A percentile compares a stretch with the other conserved stretches of the same genome.
These are phyloP conservation scores for Fragum sueziense DNA, from an alignment of 2,888 invertebrate species.

Conservation along the genomic window DNA sequence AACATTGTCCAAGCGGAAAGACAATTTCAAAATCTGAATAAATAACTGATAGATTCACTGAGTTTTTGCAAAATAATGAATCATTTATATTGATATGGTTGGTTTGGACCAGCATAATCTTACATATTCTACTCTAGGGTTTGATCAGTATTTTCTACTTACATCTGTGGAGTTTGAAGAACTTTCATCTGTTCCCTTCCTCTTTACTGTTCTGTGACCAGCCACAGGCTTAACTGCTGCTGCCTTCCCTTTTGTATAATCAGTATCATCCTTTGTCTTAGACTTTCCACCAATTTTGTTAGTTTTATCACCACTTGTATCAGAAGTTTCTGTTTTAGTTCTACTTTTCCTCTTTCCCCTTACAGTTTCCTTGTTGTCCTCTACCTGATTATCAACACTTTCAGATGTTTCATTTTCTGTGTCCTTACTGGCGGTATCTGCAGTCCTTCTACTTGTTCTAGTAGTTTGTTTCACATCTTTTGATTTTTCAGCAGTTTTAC, in stretches of 20 bases:
- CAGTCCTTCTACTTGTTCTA: slow-evolving; percentile 1
- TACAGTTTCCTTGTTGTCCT: neutral
- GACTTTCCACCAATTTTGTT: neutral
- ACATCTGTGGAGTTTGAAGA: slow-evolving; percentile 43
- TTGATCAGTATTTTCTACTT: no score
- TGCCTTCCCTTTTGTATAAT: neutral
- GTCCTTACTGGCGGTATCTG: neutral
- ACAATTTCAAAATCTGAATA: no score
- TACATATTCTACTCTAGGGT: no score
- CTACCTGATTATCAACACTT: neutral
- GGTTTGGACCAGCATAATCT: no score
- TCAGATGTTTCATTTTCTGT: neutral
- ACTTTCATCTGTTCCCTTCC: slow-evolving; percentile 39
- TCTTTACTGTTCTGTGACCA: slow-evolving; percentile 27
- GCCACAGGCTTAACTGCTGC: neutral
- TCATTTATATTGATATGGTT: no score
- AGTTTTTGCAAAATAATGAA: no score
- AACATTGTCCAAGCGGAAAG: no score
- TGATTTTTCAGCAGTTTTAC: no score
- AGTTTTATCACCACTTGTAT: neutral
- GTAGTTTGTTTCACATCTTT: neutral
- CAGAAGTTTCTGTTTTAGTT: neutral
- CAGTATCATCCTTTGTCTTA: neutral
- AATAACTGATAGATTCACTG: no score
- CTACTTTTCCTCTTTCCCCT: neutral